Conservation (phyloP, 2,888 invertebrate genomes). For the Sthenelais limicola region DNA sequence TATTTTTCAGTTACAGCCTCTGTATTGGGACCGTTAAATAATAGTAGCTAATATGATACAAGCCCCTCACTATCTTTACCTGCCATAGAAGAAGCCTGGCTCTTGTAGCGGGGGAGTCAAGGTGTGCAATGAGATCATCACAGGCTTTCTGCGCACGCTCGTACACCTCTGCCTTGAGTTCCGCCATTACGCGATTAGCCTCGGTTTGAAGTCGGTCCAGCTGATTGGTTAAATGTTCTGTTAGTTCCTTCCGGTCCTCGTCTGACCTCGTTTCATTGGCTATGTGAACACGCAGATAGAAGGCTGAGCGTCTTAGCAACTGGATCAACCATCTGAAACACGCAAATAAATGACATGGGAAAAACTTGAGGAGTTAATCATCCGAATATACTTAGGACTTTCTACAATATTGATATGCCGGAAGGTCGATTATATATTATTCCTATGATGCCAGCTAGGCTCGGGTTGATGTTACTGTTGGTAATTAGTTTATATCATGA, state of each 20-base stretch:
- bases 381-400: background rate
- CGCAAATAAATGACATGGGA: too few relatives aligned
- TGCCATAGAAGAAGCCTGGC: constrained; percentile 43
- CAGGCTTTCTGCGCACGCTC: constrained; percentile 31
- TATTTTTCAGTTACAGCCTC: too few relatives aligned
- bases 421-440: too few relatives aligned
- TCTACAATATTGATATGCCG: background rate
- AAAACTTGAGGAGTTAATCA: too few relatives aligned
- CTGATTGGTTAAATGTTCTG: constrained; percentile 44
- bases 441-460: too few relatives aligned
- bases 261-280: constrained; percentile 44
- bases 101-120: constrained; percentile 42
- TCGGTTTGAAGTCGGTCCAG: constrained; percentile 43
- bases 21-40: too few relatives aligned
- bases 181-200: constrained; percentile 32
- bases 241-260: constrained; percentile 46
- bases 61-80: too few relatives aligned
- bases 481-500: too few relatives aligned
- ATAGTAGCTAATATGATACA: too few relatives aligned
- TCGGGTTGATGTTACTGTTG: too few relatives aligned
- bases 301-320: constrained; percentile 40
- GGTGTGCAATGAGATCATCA: constrained; percentile 45
- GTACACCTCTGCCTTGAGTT: constrained; percentile 31
- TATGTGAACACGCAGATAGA: constrained; percentile 47
- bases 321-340: constrained; percentile 46